phyloP scores from a whole-genome alignment of 2,888 invertebrate species.

The Ommatoiulus sabulosus region DNA sequence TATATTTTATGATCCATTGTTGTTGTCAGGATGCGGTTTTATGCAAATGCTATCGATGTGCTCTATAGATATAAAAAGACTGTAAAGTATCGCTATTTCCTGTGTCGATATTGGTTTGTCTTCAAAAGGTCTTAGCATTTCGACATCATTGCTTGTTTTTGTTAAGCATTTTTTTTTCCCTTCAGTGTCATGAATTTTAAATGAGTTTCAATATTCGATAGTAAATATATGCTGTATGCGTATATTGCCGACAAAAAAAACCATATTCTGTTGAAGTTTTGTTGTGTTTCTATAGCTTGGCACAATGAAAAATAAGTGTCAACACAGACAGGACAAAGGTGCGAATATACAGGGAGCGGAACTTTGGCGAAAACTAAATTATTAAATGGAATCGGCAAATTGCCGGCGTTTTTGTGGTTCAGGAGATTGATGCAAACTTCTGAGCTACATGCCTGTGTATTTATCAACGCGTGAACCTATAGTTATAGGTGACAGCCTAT shows the following conservation, averaged over 20 bases:
- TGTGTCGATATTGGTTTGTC: neutral
- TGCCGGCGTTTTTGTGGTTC: neutral
- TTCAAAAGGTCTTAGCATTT: neutral
- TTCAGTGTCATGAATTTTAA: neutral
- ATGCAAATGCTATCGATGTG: neutral
- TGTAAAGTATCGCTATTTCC: neutral
- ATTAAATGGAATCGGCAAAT: conserved; percentile 25
- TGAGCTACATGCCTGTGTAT: conserved; percentile 16
- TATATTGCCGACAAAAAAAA: neutral
- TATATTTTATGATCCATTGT: neutral
- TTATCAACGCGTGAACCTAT: neutral
- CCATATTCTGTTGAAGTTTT: neutral
- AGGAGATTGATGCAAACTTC: conserved; percentile 23
- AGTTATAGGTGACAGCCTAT: conserved; percentile 17
- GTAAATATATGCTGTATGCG: neutral
- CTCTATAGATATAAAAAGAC: neutral
- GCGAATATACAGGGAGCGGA: neutral
- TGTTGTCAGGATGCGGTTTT: neutral
- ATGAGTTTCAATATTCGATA: neutral
- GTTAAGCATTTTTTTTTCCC: neutral
- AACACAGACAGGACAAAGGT: neutral
- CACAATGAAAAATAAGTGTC: conserved; percentile 23
- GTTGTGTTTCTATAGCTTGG: neutral
- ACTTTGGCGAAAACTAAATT: neutral
- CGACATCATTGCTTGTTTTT: neutral